phyloP scores from a whole-genome alignment of 1,140 invertebrate species.

The Drosophila punjabiensis region DNA sequence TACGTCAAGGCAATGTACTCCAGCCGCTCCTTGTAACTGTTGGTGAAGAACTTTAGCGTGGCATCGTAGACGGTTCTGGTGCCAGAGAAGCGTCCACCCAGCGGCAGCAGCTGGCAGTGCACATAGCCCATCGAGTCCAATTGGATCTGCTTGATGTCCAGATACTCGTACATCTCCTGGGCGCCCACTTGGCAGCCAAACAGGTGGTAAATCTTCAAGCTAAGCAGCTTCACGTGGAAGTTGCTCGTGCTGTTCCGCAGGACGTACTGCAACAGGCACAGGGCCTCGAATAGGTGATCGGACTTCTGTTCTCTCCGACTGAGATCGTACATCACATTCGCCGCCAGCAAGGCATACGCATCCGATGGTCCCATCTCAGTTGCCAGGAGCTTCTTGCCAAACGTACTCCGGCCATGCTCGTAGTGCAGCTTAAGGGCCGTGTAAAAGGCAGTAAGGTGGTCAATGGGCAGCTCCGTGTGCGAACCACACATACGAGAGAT shows the following conservation, averaged over 20 bases:
- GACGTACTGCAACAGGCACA: slow-evolving; percentile 90
- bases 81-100: slow-evolving; percentile 89
- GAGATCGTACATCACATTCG: slow-evolving; percentile 91
- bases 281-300: slow-evolving; percentile 88
- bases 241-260: slow-evolving; percentile 91
- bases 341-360: slow-evolving; percentile 91
- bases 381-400: slow-evolving; percentile 86
- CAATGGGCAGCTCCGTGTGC: slow-evolving; percentile 86
- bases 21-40: slow-evolving; percentile 95
- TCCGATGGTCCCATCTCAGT: slow-evolving; percentile 90
- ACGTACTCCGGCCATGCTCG: slow-evolving; percentile 85
- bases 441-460: slow-evolving; percentile 86
- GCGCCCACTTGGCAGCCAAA: slow-evolving; percentile 90
- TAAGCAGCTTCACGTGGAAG: slow-evolving; percentile 91
- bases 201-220: slow-evolving; percentile 90
- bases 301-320: slow-evolving; percentile 87
- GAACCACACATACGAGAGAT: slow-evolving; percentile 89
- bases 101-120: slow-evolving; percentile 90
- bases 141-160: slow-evolving; percentile 98
- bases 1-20: slow-evolving; percentile 97
- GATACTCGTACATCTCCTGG: slow-evolving; percentile 88
- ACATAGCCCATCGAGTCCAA: slow-evolving; percentile 96
- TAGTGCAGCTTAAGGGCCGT: slow-evolving; percentile 86
- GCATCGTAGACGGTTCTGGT: slow-evolving; percentile 89
- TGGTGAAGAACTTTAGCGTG: slow-evolving; percentile 94